Evolutionary conservation across 2,888 invertebrate genomes (phyloP), one percentile per base, ranked within the genome.

Genomic region (Callyntrura guangdongensis): DNA sequence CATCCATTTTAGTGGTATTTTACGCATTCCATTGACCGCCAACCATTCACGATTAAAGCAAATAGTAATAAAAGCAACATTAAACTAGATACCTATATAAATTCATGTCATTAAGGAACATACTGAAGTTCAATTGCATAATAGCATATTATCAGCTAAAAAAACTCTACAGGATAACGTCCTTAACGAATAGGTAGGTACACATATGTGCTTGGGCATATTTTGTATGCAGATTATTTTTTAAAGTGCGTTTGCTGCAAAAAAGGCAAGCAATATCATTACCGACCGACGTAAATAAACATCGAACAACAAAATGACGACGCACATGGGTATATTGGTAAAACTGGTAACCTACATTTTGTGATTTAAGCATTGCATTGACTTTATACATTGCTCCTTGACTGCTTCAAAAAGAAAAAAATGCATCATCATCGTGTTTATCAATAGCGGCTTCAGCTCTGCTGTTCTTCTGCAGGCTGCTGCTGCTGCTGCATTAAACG

Each of bases 341-440:
- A 79, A 67, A 79, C 88, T 82, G 27, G 82, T 88, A 88, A 88
- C 88, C 88, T 82, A 88, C 88, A 88, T 88, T 82, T 86, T 82
- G 72, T 72, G 88, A 82, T 88, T 88, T 88, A 88, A 88, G 72
- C 81, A 67, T 88, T 82, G 88, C 88, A 88, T 82, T 82, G 88
- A 69, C 69, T 88, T 86, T 85, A 56, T 47, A 82, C 82, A 69
- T 88, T 81, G 88, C 82, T 88, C 81, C 82, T 88, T 88, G 86
- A 85, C 69, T 85, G 85, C 67, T 27, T 53, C 82, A 88, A 88
- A 67, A 45, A 74, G 22, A 67, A 87, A 81, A 87, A 88, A 72
- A 81, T 88, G 82, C 88, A 72, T 69, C 59, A 88, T 88, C 88
- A 88, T 87, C 47, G 59, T 56, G 25, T 47, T 69, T 69, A 69